Percentiles rank a stretch among this genome's conserved stretches.
These are phyloP conservation scores for Enteromius afrohamiltoni DNA, from an alignment of 2,797 vertebrate species.

Conservation along the genomic window DNA sequence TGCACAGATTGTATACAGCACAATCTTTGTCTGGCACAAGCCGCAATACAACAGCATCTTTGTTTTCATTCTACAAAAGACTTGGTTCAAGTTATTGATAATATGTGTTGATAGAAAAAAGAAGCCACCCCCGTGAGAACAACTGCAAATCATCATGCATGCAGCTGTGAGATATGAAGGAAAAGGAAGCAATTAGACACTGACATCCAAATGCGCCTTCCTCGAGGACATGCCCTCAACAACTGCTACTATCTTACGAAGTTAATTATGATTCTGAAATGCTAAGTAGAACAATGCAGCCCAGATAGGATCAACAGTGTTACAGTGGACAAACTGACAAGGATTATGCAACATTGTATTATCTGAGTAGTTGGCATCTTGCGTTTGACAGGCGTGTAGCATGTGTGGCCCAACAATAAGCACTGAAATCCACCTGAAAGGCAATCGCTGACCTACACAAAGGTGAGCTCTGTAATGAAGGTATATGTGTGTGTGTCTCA, in stretches of 20 bases:
- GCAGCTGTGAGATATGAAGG: constrained; percentile 2
- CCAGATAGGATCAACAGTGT: background rate
- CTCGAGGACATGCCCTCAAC: background rate
- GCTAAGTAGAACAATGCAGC: constrained; percentile 23
- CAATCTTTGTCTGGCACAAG: background rate
- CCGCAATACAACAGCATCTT: background rate
- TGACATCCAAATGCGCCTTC: background rate
- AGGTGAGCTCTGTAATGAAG: constrained; percentile 43
- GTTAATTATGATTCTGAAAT: constrained; percentile 13
- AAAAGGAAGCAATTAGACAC: constrained; percentile 11
- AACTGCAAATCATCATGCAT: background rate
- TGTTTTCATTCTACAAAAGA: constrained; percentile 28
- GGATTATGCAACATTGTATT: background rate
- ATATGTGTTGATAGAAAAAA: background rate
- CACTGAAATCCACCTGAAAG: constrained; percentile 29
- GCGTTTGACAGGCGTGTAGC: background rate
- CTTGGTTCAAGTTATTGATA: constrained; percentile 2
- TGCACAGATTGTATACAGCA: background rate
- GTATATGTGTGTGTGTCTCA: constrained; percentile 46
- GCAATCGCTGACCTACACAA: constrained; percentile 44
- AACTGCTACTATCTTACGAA: background rate
- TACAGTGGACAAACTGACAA: background rate
- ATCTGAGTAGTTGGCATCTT: background rate
- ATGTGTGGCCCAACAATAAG: constrained; percentile 17
- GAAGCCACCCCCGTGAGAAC: background rate